phyloP scores from a whole-genome alignment of 2,888 invertebrate genomes.

The Andrena marginata region DNA sequence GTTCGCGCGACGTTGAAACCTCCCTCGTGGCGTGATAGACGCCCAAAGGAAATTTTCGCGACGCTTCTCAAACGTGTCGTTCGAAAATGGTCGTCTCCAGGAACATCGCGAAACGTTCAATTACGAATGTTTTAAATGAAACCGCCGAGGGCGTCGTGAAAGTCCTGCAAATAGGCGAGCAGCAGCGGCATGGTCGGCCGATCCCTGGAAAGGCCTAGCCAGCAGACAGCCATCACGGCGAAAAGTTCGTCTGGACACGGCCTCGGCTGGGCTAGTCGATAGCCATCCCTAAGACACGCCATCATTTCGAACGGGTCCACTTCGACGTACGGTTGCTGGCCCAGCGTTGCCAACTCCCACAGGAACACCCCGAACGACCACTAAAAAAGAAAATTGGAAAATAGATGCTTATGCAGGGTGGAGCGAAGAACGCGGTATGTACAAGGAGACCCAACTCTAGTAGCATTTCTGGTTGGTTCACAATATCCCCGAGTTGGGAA shows the following conservation, averaged over 20 bases:
- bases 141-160: conserved; percentile 90
- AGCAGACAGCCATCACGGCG: conserved; percentile 91
- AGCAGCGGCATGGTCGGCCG: conserved; percentile 90
- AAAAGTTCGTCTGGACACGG: conserved; percentile 98
- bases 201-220: conserved; percentile 88
- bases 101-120: conserved; percentile 19
- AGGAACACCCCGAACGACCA: conserved; percentile 98
- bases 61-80: not conserved
- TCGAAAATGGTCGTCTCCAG: not conserved
- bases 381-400: conserved; percentile 75
- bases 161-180: conserved; percentile 90
- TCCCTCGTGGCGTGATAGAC: not conserved
- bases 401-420: not conserved
- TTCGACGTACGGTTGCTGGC: conserved; percentile 95
- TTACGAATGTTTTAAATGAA: conserved; percentile 86
- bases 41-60: not conserved
- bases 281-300: conserved; percentile 94
- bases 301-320: conserved; percentile 97
- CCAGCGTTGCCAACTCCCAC: conserved; percentile 97
- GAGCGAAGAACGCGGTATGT: too few relatives aligned
- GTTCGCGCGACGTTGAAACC: conserved; percentile 3
- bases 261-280: conserved; percentile 95
- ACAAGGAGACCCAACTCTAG: too few relatives aligned
- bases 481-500: too few relatives aligned
- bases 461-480: too few relatives aligned